These are phyloP conservation scores for Lateolabrax maculatus DNA, from an alignment of 2,797 vertebrate species.

Conservation along the genomic window DNA sequence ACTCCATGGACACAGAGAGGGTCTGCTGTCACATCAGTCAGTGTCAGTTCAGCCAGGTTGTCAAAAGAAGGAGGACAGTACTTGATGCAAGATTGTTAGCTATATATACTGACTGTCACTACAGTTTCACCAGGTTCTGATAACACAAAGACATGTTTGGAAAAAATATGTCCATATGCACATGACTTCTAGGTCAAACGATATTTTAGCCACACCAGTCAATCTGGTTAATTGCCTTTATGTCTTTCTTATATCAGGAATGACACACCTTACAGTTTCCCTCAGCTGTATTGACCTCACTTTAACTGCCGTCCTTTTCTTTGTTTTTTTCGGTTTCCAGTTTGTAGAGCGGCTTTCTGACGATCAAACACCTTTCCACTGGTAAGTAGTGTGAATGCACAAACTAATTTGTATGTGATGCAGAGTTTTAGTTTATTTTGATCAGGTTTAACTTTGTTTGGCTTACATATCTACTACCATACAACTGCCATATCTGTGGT, in stretches of 20 bases:
- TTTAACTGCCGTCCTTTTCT: not conserved
- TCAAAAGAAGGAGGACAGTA: slow-evolving; percentile 11
- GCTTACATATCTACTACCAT: not conserved
- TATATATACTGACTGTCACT: not conserved
- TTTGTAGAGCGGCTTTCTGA: not conserved
- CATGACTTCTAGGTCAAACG: not conserved
- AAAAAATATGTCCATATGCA: not conserved
- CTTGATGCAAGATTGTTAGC: not conserved
- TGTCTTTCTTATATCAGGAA: not conserved
- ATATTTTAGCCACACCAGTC: not conserved
- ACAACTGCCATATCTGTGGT: not conserved
- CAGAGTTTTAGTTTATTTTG: not conserved
- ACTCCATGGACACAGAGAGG: not conserved
- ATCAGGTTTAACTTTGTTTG: not conserved
- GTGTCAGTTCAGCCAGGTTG: slow-evolving; percentile 15
- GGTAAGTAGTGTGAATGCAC: not conserved
- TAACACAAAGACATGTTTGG: not conserved
- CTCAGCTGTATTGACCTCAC: not conserved
- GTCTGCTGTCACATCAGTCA: slow-evolving; percentile 25
- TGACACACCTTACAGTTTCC: not conserved
- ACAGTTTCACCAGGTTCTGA: not conserved
- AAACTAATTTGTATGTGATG: not conserved
- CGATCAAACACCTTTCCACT: not conserved
- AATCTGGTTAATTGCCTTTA: not conserved
- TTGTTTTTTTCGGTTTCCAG: slow-evolving; percentile 11